These are phyloP conservation scores for Stenopsyche tienmushanensis DNA, from an alignment of 1,140 invertebrate genomes.

Conservation along the genomic window DNA sequence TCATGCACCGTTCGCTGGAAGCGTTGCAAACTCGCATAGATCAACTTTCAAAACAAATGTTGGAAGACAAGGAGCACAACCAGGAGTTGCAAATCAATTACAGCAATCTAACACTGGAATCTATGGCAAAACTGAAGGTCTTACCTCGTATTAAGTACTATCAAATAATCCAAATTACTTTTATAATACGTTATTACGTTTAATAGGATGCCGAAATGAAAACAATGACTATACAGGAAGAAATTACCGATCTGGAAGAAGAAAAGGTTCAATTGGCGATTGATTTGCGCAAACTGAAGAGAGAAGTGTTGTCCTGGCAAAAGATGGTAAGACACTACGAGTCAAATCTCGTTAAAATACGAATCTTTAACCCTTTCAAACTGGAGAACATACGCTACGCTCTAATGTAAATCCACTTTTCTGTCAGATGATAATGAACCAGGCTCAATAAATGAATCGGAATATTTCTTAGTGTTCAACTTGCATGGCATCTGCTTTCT, in stretches of 20 bases:
- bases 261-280: conserved; percentile 65
- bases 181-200: background rate
- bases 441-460: too few relatives aligned
- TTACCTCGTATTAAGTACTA: too few relatives aligned
- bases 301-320: conserved; percentile 74
- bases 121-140: conserved; percentile 55
- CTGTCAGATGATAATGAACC: too few relatives aligned
- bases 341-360: background rate
- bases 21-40: conserved; percentile 61
- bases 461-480: too few relatives aligned
- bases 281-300: conserved; percentile 62
- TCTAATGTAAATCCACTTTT: too few relatives aligned
- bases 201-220: conserved; percentile 64
- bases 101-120: conserved; percentile 58
- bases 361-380: too few relatives aligned
- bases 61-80: conserved; percentile 61
- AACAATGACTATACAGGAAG: conserved; percentile 63
- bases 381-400: too few relatives aligned
- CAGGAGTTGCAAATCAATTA: conserved; percentile 63
- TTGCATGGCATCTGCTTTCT: too few relatives aligned
- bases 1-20: conserved; percentile 61
- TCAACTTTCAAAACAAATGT: conserved; percentile 60
- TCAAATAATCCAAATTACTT: background rate
- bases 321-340: conserved; percentile 60
- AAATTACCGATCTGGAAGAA: conserved; percentile 65